Percentiles rank a stretch among this genome's conserved stretches.
phyloP scores from a whole-genome alignment of 2,888 invertebrate genomes.

The Synergus umbraculus region DNA sequence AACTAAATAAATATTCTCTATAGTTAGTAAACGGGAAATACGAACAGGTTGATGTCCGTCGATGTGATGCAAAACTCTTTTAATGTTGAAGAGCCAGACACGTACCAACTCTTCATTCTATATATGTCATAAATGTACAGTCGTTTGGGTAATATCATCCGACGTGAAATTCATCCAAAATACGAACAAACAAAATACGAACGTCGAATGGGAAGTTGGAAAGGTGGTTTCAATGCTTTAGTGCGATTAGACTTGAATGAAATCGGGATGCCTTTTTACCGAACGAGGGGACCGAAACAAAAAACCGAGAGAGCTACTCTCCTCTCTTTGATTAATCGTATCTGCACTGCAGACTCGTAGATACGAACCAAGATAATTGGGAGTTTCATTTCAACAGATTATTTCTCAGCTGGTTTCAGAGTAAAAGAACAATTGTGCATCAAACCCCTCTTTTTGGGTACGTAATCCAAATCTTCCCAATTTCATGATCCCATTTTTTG shows the following conservation, averaged over 20 bases:
- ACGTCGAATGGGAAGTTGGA: slow-evolving; percentile 47
- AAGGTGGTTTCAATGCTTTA: slow-evolving; percentile 42
- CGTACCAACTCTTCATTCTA: background rate
- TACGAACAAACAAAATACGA: background rate
- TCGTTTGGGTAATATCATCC: background rate
- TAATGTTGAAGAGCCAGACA: background rate
- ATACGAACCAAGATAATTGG: slow-evolving; percentile 60
- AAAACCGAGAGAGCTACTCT: slow-evolving; percentile 51
- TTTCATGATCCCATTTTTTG: background rate
- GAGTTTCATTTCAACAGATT: slow-evolving; percentile 55
- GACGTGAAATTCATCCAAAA: background rate
- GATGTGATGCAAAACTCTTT: background rate
- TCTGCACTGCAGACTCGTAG: slow-evolving; percentile 53
- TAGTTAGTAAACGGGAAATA: background rate
- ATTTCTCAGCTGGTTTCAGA: slow-evolving; percentile 42
- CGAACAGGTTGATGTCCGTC: background rate
- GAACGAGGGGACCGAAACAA: slow-evolving; percentile 50
- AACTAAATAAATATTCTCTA: background rate
- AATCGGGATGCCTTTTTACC: slow-evolving; percentile 50
- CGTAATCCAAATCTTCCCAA: background rate
- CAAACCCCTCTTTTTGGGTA: background rate
- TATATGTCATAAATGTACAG: background rate
- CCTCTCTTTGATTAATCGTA: slow-evolving; percentile 64
- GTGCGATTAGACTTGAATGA: slow-evolving; percentile 50
- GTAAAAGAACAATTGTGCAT: slow-evolving; percentile 11